These are phyloP conservation scores for Lagopus leucura DNA, from an alignment of 2,113 vertebrate genomes.

Conservation along the genomic window DNA sequence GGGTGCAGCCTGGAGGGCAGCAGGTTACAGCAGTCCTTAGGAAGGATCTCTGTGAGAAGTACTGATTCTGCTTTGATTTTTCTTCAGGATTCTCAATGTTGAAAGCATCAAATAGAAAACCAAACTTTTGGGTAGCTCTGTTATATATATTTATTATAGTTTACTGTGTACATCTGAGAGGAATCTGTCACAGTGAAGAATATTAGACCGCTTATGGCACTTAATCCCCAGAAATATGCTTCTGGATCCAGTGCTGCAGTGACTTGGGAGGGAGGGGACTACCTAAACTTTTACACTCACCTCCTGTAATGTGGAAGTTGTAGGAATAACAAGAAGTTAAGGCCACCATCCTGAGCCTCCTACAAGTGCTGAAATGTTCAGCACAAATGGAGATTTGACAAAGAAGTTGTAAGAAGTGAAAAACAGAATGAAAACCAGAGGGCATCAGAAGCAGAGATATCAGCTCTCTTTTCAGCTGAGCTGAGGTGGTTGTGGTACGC, in stretches of 20 bases:
- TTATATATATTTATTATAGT: background rate
- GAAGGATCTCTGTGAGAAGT: background rate
- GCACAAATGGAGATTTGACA: background rate
- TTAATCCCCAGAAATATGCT: background rate
- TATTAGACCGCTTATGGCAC: background rate
- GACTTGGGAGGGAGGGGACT: background rate
- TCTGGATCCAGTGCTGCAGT: background rate
- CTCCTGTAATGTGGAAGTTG: background rate
- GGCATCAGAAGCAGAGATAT: background rate
- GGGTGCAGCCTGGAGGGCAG: background rate
- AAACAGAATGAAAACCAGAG: background rate
- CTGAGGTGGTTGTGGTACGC: background rate
- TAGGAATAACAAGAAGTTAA: background rate
- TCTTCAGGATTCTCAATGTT: background rate
- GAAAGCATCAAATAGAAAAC: background rate
- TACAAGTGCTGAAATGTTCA: background rate
- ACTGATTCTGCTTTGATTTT: background rate
- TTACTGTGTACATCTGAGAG: background rate
- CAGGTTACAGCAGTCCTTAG: accelerated
- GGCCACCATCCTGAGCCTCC: background rate
- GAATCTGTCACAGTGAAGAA: background rate
- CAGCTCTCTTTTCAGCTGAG: background rate
- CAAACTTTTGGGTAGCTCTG: background rate
- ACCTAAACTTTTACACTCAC: background rate
- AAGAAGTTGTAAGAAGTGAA: background rate